Base-by-base conservation (phyloP, 2,113 vertebrate species). In the Mirounga angustirostris region DNA sequence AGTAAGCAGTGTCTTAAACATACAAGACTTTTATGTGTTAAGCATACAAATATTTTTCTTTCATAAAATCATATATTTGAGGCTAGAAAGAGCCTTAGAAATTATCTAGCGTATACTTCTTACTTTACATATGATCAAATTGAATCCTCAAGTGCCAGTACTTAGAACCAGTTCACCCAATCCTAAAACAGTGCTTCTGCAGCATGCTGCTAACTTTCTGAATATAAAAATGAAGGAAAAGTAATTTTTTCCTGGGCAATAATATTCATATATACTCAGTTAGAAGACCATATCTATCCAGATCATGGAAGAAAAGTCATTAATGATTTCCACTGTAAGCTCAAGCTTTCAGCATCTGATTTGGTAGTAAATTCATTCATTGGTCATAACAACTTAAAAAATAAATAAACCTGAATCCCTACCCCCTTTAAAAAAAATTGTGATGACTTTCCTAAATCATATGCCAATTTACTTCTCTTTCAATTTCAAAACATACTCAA, bases 351-450 rank as follows among this genome's bases (percentile, higher is more conserved):
- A 83, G 71, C 14, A 91, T 56, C 52, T 46, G 14, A 13, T n/a
- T 95, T 96, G 15, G 30, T 15, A 6, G 63, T 67, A 67, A 67
- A 65, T 40, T 65, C 63, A 58, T 15, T 40, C 11, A 78, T 4
- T 59, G 50, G 46, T 11, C 15, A 95, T 33, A 95, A 96, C 40
- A 22, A 87, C 36, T 30, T 97, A 33, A 85, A 91, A 91, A 96
- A 52, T 58, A 94, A 96, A 73, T 63, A 95, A 96, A 73, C 4
- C 3, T 11, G 16, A 94, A 94, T 50, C 6, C 67, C 30, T 87
- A 22, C 0, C 13, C 7, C 9, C 7, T 46, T 63, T 76, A 58
- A 33, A 59, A 71, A 52, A 76, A 40, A 85, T 19, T 16, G 16
- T 63, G 28, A 40, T 36, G 90, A 82, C 73, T 65, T 92, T 82